A percentile compares a stretch with the other conserved stretches of the same genome.
Evolutionary conservation across 1,140 invertebrate genomes (phyloP).

Genomic region (Brachionus koreanus): DNA sequence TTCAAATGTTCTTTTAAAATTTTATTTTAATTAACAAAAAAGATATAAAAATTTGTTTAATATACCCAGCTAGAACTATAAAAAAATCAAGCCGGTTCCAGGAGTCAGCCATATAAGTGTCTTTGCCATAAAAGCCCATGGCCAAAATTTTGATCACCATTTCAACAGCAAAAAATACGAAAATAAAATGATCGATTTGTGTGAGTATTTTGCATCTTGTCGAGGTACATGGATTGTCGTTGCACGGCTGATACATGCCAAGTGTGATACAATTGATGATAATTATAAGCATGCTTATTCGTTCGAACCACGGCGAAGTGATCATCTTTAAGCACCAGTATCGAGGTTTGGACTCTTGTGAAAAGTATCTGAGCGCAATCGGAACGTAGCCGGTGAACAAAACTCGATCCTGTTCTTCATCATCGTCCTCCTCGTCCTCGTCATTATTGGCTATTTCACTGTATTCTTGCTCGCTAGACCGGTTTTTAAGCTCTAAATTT

Average conservation of each 20-base stretch:
- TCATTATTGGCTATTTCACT: slow-evolving; percentile 40
- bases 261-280: slow-evolving; percentile 95
- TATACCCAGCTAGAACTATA: slow-evolving; percentile 91
- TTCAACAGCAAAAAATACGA: slow-evolving; percentile 84
- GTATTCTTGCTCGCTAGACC: slow-evolving; percentile 13
- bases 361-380: slow-evolving; percentile 69
- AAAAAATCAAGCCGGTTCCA: slow-evolving; percentile 97
- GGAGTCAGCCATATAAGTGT: slow-evolving; percentile 90
- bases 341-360: slow-evolving; percentile 76
- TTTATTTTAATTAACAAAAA: slow-evolving; percentile 9
- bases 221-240: slow-evolving; percentile 71
- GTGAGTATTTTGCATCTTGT: slow-evolving; percentile 88
- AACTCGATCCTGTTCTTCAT: slow-evolving; percentile 58
- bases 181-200: slow-evolving; percentile 96
- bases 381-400: slow-evolving; percentile 84
- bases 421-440: slow-evolving; percentile 47
- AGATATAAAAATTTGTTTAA: slow-evolving; percentile 31
- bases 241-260: slow-evolving; percentile 97
- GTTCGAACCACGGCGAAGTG: slow-evolving; percentile 98
- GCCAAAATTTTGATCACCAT: slow-evolving; percentile 94
- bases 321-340: slow-evolving; percentile 89
- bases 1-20: slow-evolving; percentile 74
- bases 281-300: slow-evolving; percentile 95
- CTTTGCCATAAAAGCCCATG: slow-evolving; percentile 92
- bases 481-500: background rate